Percentiles rank a stretch among this genome's conserved stretches.
These are phyloP conservation scores for Pseudolaguvia tuberculata DNA, from an alignment of 2,113 vertebrate species.

Conservation along the genomic window DNA sequence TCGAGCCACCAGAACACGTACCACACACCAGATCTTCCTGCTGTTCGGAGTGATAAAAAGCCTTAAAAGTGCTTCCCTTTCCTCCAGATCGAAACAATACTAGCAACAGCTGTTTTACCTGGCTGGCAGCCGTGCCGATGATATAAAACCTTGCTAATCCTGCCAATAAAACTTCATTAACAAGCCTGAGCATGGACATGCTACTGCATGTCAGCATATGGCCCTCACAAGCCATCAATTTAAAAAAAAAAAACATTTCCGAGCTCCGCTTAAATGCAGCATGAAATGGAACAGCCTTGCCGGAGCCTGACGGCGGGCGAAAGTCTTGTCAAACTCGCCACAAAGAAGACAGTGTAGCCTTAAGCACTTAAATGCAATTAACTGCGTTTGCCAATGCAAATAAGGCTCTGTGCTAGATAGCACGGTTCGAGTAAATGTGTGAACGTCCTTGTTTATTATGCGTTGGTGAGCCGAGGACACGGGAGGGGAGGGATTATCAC, in stretches of 20 bases:
- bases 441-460: conserved; percentile 24
- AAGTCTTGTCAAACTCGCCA: conserved; percentile 24
- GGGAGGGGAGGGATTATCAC: not conserved
- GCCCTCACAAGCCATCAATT: conserved; percentile 49
- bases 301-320: conserved; percentile 8
- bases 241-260: conserved; percentile 42
- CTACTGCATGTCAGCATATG: conserved; percentile 54
- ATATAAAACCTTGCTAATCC: conserved; percentile 67
- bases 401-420: conserved; percentile 12
- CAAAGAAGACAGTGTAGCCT: conserved; percentile 39
- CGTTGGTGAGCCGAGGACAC: conserved; percentile 17
- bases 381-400: conserved; percentile 42
- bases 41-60: conserved; percentile 50
- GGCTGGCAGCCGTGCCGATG: conserved; percentile 57
- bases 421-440: conserved; percentile 28
- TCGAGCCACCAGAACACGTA: conserved; percentile 8
- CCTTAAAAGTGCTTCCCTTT: conserved; percentile 54
- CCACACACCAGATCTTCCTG: conserved; percentile 29
- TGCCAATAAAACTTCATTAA: conserved; percentile 67
- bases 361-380: conserved; percentile 47
- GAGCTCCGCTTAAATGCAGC: conserved; percentile 28
- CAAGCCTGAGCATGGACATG: conserved; percentile 60
- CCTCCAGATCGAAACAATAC: conserved; percentile 60
- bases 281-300: conserved; percentile 32
- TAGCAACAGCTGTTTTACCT: conserved; percentile 67